Base-by-base conservation (phyloP, 2,797 vertebrate genomes). In the Buphagus erythrorhynchus region DNA sequence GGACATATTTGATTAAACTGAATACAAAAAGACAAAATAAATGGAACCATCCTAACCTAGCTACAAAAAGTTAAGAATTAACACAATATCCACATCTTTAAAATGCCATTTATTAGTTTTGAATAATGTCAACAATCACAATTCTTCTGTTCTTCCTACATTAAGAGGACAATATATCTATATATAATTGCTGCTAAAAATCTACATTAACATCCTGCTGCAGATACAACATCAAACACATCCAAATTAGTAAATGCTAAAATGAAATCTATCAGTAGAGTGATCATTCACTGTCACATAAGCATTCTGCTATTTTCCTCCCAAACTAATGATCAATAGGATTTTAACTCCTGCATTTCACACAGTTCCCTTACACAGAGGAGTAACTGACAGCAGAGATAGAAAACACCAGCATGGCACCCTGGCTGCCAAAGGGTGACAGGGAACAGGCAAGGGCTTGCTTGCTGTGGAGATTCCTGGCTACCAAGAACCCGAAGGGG, bases 1-100 rank as follows among this genome's bases (percentile, higher is more conserved):
- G 68, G 73, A 92, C 49, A 68, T 31, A 61, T 42, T 80, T 86
- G 52, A 93, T 87, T 79, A 72, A 96, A 88, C 17, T 36, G 48
- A 85, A 62, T 61, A 66, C 7, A 81, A 86, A 87, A 68, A 11
- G 33, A 4, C 25, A 31, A 95, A 91, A 84, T 25, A 93, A 92
- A 92, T 57, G 2, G 24, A 93, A 78, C 55, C 5, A 4, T 80
- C 49, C 17, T 65, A 61, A 65, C 24, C 14, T 36, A 75, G 26
- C 48, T 86, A 62, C 10, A 90, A 66, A 45, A 90, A 71, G 22
- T 55, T 49, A 86, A 83, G 78, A 71, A 89, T 65, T 75, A 94
- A 78, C 16, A 73, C 13, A 76, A 38, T 59, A 87, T 36, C 25
- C 49, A 49, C 6, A 76, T 67, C 31, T 93, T 92, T 48, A 40